Base-by-base conservation (phyloP, 2,113 vertebrate species). In the Leucosticte australis region DNA sequence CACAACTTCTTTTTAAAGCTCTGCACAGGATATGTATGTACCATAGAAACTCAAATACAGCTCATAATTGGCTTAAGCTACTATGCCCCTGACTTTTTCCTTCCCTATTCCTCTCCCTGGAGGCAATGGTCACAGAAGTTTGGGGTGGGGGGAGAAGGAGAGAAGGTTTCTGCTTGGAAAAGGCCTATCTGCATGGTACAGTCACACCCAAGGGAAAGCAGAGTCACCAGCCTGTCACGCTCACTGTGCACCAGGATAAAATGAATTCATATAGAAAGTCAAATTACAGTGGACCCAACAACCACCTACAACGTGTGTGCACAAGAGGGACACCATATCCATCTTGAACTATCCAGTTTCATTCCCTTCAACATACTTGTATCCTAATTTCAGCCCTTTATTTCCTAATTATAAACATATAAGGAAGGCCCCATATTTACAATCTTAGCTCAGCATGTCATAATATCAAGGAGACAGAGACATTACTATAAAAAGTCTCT, bases 281-380 rank as follows among this genome's bases (percentile, higher is more conserved):
- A 84, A 52, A 74, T 65, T 39, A 65, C 44, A 65, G 11, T 6
- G 11, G n/a, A 69, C 2, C 3, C 28, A 86, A 52, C 55, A 70
- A 39, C 10, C n/a, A 50, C 15, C 11, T 46, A 46, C 1, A 2
- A 20, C 0, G 1, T 13, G 10, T 27, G 19, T 39, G 57, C 31
- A 44, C 17, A 70, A 39, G 15, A 57, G n/a, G 21, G 31, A 81
- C 31, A 53, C 26, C 21, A 30, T 21, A 75, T 24, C 3, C 0
- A 8, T 15, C 9, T 37, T 31, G n/a, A 67, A 69, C 56, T 65
- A 74, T 37, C 47, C 60, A 41, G 15, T 63, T n/a, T 46, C 20
- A 4, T 67, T 63, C 62, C 30, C 62, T 88, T 28, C 62, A 57
- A 37, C 37, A 19, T 24, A 53, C 5, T 35, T 50, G 30, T 41